phyloP scores from a whole-genome alignment of 2,888 invertebrate species.

The Torymus aiolomorphi region DNA sequence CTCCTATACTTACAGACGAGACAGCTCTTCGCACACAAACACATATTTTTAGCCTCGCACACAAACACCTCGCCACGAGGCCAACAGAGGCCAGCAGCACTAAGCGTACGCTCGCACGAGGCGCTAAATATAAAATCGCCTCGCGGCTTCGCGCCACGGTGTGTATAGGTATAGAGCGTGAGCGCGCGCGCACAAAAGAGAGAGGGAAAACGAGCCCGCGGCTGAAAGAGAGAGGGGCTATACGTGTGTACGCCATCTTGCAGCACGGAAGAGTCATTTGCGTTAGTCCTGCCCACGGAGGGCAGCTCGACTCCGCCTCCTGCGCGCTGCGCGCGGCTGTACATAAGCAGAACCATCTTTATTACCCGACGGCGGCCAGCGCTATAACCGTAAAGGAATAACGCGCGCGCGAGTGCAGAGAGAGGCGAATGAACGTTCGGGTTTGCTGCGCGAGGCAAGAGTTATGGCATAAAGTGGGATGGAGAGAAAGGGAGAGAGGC shows the following conservation, averaged over 20 bases:
- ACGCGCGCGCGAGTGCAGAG: conserved; percentile 50
- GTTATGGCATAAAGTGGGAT: conserved; percentile 73
- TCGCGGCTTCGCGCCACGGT: background rate
- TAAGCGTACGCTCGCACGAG: background rate
- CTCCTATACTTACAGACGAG: background rate
- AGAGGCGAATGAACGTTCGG: conserved; percentile 23
- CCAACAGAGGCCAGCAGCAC: background rate
- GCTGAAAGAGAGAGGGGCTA: conserved; percentile 7
- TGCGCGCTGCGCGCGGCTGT: conserved; percentile 67
- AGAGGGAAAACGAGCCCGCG: background rate
- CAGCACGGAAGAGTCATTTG: conserved; percentile 77
- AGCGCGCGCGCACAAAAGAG: background rate
- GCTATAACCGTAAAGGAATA: conserved; percentile 55
- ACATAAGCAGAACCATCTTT: conserved; percentile 77
- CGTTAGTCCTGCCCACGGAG: conserved; percentile 78
- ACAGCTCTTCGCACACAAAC: conserved; percentile 9
- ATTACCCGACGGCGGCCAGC: conserved; percentile 70
- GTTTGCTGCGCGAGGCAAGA: conserved; percentile 64
- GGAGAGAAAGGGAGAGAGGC: conserved; percentile 36
- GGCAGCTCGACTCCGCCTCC: conserved; percentile 77
- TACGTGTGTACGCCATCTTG: conserved; percentile 76
- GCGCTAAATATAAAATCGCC: conserved; percentile 31
- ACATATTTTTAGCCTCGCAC: no score
- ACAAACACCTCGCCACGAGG: no score
- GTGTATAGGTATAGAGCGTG: no score